A percentile compares a stretch with the other conserved stretches of the same genome.
Evolutionary conservation across 2,888 invertebrate genomes (phyloP).

Genomic region (Nasonia oneida): DNA sequence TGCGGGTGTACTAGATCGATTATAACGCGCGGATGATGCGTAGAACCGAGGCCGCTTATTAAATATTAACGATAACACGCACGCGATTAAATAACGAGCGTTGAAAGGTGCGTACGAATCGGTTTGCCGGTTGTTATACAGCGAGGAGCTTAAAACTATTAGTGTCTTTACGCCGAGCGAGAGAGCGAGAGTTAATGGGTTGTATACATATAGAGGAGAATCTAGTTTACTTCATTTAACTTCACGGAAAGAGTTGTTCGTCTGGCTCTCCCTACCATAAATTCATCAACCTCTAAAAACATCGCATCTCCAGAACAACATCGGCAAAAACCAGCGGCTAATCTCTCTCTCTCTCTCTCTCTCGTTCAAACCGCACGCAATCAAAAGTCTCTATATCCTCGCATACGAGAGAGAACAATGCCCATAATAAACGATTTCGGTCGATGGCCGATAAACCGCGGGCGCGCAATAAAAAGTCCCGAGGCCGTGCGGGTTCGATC

Average conservation of each 20-base stretch:
- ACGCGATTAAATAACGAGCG: slow-evolving; percentile 5
- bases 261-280: too few species aligned
- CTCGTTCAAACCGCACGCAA: not conserved
- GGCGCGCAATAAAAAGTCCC: slow-evolving; percentile 1
- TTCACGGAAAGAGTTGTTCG: too few species aligned
- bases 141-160: not conserved
- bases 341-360: not conserved
- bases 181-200: not conserved
- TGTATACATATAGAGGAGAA: too few species aligned
- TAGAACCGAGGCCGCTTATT: slow-evolving; percentile 5
- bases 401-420: not conserved
- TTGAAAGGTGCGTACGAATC: not conserved
- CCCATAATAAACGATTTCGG: slow-evolving; percentile 26
- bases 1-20: not conserved
- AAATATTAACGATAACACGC: not conserved
- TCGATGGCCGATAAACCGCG: slow-evolving; percentile 44
- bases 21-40: too few species aligned
- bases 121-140: not conserved
- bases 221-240: too few species aligned
- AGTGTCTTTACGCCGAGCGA: not conserved
- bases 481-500: slow-evolving; percentile 18
- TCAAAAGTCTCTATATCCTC: too few species aligned
- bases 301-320: too few species aligned
- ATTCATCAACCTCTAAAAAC: too few species aligned
- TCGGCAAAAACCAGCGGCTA: not conserved